A percentile compares a stretch with the other conserved stretches of the same genome.
These are phyloP conservation scores for Drosophila ercepeae DNA, from an alignment of 1,140 invertebrate genomes.

Conservation along the genomic window DNA sequence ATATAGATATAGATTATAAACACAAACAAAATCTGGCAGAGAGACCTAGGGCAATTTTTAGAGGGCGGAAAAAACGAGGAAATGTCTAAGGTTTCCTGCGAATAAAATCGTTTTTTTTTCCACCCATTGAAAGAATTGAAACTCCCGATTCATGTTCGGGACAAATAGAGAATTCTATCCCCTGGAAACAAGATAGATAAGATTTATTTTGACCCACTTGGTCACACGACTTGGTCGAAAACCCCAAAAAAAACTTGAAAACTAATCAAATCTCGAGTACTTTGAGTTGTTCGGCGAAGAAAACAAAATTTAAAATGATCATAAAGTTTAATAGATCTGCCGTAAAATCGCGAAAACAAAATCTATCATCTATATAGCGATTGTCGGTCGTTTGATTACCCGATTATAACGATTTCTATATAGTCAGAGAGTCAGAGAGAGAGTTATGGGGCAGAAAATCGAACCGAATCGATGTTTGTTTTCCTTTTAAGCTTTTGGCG, in stretches of 20 bases:
- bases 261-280: constrained; percentile 34
- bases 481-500: constrained; percentile 9
- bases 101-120: neutral
- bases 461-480: constrained; percentile 38
- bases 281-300: neutral
- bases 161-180: neutral
- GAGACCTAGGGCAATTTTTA: too few relatives aligned
- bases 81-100: too few relatives aligned
- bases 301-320: constrained; percentile 46
- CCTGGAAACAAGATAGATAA: constrained; percentile 49
- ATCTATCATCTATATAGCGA: constrained; percentile 23
- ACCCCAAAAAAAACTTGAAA: neutral
- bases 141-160: constrained; percentile 3
- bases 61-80: too few relatives aligned
- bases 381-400: neutral
- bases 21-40: too few relatives aligned
- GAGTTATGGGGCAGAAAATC: neutral
- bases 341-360: constrained; percentile 33
- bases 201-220: constrained; percentile 26
- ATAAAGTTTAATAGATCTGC: constrained; percentile 58
- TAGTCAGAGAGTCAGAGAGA: neutral
- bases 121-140: constrained; percentile 3
- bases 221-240: constrained; percentile 33
- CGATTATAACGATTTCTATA: constrained; percentile 33
- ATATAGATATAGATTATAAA: neutral